phyloP scores from a whole-genome alignment of 2,113 vertebrate species.

The Arizona elegans region DNA sequence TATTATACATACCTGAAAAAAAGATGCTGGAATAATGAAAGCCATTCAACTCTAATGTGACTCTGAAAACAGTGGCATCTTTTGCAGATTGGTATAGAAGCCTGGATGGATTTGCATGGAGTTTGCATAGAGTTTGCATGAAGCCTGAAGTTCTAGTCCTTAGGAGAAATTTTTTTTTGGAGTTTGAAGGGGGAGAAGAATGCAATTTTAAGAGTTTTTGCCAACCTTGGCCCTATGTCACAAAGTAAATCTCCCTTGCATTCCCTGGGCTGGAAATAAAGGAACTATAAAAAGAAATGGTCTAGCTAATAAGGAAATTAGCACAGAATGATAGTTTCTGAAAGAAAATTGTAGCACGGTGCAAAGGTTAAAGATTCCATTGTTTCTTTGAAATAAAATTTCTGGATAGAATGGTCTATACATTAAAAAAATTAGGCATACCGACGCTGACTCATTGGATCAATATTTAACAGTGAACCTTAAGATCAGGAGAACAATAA shows the following conservation, averaged over 20 bases:
- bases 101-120: background rate
- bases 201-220: background rate
- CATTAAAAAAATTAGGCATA: background rate
- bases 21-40: background rate
- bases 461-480: background rate
- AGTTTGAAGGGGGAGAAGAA: background rate
- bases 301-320: slow-evolving; percentile 35
- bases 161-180: background rate
- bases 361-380: slow-evolving; percentile 1
- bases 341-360: background rate
- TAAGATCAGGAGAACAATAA: background rate
- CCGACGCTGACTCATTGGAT: background rate
- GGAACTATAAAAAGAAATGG: slow-evolving; percentile 25
- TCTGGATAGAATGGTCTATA: background rate
- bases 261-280: background rate
- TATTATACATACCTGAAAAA: background rate
- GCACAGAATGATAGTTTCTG: slow-evolving; percentile 24
- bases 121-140: background rate
- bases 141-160: background rate
- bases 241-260: background rate
- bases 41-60: background rate
- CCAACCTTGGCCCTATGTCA: background rate
- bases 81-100: background rate
- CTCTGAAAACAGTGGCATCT: background rate
- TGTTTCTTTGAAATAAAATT: background rate